phyloP scores from a whole-genome alignment of 2,797 vertebrate genomes.

The Antrozous pallidus region DNA sequence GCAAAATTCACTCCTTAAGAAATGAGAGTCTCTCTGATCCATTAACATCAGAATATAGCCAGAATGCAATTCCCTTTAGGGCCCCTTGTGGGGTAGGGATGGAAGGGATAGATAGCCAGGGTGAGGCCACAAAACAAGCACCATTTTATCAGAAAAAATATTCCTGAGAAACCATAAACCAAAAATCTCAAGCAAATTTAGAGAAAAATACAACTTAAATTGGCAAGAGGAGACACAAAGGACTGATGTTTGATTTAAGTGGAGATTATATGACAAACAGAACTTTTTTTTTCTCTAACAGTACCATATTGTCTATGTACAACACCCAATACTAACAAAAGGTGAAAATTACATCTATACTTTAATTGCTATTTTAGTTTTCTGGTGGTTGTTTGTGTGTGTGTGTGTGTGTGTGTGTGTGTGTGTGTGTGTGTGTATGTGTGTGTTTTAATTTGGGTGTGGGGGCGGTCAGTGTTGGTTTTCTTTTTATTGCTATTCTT shows the following conservation, averaged over 20 bases:
- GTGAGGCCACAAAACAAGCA: neutral
- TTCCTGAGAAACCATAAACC: neutral
- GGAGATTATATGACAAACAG: neutral
- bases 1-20: neutral
- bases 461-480: neutral
- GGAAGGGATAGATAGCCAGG: accelerated
- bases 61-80: neutral
- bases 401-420: neutral
- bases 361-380: neutral
- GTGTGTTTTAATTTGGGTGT: too few relatives aligned
- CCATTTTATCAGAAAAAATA: neutral
- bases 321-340: neutral
- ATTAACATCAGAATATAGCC: neutral
- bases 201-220: neutral
- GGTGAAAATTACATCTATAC: neutral
- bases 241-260: neutral
- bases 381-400: neutral
- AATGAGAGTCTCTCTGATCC: neutral
- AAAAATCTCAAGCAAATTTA: neutral
- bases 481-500: neutral
- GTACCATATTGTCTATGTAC: neutral
- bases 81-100: neutral
- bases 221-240: neutral
- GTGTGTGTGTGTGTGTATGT: neutral
- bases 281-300: neutral